A percentile compares a stretch with the other conserved stretches of the same genome.
Conservation (phyloP, 2,888 invertebrate species). For the Elmis aenea region DNA sequence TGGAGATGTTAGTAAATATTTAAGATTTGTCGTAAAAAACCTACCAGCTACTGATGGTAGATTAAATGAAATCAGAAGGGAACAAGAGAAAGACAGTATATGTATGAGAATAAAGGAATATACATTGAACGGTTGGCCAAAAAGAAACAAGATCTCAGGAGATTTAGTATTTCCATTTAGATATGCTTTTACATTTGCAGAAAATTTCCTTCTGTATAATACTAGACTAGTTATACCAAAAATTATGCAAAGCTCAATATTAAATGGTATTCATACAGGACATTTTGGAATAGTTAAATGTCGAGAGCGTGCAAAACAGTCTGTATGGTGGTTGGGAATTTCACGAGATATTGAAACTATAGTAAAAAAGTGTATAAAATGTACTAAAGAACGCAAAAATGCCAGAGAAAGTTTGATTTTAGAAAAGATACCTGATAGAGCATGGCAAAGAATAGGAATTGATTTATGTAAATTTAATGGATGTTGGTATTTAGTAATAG, state of each 20-base stretch:
- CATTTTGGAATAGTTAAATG: constrained; percentile 29
- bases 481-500: constrained; percentile 7
- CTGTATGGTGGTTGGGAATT: constrained; percentile 24
- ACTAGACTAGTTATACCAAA: constrained; percentile 25
- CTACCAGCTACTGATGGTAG: constrained; percentile 1
- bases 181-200: neutral
- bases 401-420: constrained; percentile 16
- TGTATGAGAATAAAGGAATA: constrained; percentile 1
- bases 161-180: too few species aligned
- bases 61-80: constrained; percentile 1
- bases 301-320: constrained; percentile 20
- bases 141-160: too few species aligned
- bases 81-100: constrained; percentile 2
- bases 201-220: neutral
- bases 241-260: constrained; percentile 16
- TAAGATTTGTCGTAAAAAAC: too few species aligned
- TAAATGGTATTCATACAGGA: constrained; percentile 24
- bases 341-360: constrained; percentile 21
- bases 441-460: constrained; percentile 21
- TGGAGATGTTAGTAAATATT: too few species aligned
- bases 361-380: constrained; percentile 19
- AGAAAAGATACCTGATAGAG: constrained; percentile 16
- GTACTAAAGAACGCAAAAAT: constrained; percentile 16
- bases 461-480: constrained; percentile 14
- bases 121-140: constrained; percentile 5